phyloP scores from a whole-genome alignment of 2,888 invertebrate genomes.

The Mythimna loreyi region DNA sequence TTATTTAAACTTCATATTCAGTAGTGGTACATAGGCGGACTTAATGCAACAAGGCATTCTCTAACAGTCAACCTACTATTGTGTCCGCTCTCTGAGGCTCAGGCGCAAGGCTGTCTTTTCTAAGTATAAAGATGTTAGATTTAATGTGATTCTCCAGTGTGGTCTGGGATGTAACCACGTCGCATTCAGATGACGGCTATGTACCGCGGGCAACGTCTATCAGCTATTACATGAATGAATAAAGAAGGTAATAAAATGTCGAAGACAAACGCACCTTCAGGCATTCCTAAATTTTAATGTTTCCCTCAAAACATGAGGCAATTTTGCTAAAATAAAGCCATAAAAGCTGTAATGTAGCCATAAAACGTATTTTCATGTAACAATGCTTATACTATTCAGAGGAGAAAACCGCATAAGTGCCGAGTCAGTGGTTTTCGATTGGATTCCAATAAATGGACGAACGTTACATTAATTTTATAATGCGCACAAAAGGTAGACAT shows the following conservation, averaged over 20 bases:
- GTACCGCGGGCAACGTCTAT: slow-evolving; percentile 2
- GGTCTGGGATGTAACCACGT: slow-evolving; percentile 1
- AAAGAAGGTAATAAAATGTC: slow-evolving; percentile 37
- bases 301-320: slow-evolving; percentile 52
- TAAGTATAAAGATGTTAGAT: neutral
- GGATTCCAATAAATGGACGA: slow-evolving; percentile 54
- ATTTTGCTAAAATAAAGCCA: slow-evolving; percentile 60
- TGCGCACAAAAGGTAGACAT: slow-evolving; percentile 30
- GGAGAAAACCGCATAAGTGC: slow-evolving; percentile 59
- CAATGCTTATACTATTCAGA: slow-evolving; percentile 61
- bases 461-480: slow-evolving; percentile 57
- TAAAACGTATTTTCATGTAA: slow-evolving; percentile 62
- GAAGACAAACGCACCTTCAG: slow-evolving; percentile 40
- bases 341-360: slow-evolving; percentile 61
- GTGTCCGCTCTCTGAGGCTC: neutral
- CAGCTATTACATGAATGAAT: slow-evolving; percentile 19
- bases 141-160: slow-evolving; percentile 6
- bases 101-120: neutral
- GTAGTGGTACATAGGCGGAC: no score
- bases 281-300: slow-evolving; percentile 50
- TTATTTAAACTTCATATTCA: no score
- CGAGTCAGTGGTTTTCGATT: slow-evolving; percentile 61
- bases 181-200: neutral
- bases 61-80: neutral
- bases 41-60: no score